phyloP scores from a whole-genome alignment of 2,113 vertebrate genomes.

The Peromyscus polionotus region DNA sequence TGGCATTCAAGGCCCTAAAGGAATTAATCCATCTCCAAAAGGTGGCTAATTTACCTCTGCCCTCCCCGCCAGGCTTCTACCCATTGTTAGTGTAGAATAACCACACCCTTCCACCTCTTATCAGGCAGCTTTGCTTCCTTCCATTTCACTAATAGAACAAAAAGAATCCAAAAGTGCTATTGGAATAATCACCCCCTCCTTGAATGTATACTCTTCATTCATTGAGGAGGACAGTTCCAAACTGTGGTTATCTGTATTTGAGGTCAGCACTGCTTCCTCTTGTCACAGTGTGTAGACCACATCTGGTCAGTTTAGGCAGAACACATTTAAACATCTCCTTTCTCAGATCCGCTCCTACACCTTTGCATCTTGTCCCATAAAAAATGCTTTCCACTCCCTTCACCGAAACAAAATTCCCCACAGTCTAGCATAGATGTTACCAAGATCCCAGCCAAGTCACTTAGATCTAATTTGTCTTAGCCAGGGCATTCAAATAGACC shows the following conservation, averaged over 20 bases:
- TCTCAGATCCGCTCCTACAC: not conserved
- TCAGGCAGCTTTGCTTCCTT: not conserved
- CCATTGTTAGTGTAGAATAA: constrained; percentile 31
- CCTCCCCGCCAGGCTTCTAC: not conserved
- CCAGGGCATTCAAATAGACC: not conserved
- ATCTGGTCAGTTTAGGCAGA: not conserved
- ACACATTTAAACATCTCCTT: not conserved
- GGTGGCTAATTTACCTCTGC: constrained; percentile 29
- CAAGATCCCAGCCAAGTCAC: not conserved
- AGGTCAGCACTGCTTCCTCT: not conserved
- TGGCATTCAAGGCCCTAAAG: constrained; percentile 31
- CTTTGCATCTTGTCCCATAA: not conserved
- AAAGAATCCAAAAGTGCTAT: not conserved
- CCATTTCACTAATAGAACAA: not conserved
- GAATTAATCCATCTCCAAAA: constrained; percentile 54
- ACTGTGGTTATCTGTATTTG: not conserved
- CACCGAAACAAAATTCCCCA: not conserved
- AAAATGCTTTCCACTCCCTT: not conserved
- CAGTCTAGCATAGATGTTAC: not conserved
- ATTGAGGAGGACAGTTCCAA: not conserved
- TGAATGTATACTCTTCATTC: constrained; percentile 28
- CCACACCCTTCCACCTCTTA: not conserved
- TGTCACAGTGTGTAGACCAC: not conserved
- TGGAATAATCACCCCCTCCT: constrained; percentile 11
- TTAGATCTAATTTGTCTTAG: not conserved